Evolutionary conservation across 92 coral and sea anemone genomes (phyloP).

Genomic region (Galaxea fascicularis): DNA sequence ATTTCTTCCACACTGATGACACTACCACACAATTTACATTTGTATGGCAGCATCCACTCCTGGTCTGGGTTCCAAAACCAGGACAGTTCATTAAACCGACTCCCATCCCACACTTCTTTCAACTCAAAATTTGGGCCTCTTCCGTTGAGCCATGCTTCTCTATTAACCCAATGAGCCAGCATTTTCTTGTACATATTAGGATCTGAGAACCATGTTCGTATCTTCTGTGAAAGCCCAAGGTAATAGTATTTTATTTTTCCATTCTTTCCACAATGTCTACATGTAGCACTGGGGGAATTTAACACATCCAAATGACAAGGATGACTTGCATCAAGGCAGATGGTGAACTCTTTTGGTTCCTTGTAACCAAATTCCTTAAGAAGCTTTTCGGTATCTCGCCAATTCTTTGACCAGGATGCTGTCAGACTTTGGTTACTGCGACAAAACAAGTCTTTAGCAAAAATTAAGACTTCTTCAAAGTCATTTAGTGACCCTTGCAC

Average conservation of each 20-base stretch:
- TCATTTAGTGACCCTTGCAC: conserved; percentile 54
- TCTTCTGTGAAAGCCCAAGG: conserved; percentile 70
- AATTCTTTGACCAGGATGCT: conserved; percentile 43
- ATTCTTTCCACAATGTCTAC: conserved; percentile 48
- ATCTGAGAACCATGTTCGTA: conserved; percentile 60
- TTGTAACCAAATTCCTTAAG: conserved; percentile 52
- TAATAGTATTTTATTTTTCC: conserved; percentile 64
- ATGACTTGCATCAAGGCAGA: conserved; percentile 60
- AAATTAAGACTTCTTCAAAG: conserved; percentile 49
- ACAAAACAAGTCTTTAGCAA: conserved; percentile 54
- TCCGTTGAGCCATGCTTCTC: conserved; percentile 21
- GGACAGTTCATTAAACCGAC: conserved; percentile 25
- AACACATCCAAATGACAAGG: conserved; percentile 52
- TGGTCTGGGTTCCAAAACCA: conserved; percentile 36
- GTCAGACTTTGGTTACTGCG: conserved; percentile 27
- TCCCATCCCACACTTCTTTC: conserved; percentile 35
- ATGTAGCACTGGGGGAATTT: conserved; percentile 33
- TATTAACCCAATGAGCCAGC: conserved; percentile 74
- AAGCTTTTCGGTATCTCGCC: conserved; percentile 56
- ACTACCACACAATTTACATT: conserved; percentile 16
- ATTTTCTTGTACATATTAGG: conserved; percentile 54
- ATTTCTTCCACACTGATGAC: conserved; percentile 32
- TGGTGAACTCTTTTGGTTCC: conserved; percentile 51
- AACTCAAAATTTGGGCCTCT: conserved; percentile 25
- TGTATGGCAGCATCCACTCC: conserved; percentile 28